Conservation (phyloP, 2,113 vertebrate species). For the Neotragus pygmaeus region DNA sequence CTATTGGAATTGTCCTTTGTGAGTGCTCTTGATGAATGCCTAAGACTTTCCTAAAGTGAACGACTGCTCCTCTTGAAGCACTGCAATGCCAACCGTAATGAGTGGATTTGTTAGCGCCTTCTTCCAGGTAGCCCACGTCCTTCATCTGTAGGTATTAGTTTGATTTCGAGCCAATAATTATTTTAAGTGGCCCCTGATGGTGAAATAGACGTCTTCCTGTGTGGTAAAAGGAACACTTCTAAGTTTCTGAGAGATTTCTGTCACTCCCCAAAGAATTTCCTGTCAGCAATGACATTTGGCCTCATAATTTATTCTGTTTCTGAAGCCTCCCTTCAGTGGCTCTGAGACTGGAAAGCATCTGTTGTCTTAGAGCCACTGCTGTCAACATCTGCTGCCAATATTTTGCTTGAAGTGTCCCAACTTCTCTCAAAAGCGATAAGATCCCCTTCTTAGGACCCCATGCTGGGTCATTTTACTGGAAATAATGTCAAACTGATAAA, state of each 20-base stretch:
- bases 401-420: neutral
- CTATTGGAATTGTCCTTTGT: neutral
- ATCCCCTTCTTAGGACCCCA: neutral
- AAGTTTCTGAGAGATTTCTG: slow-evolving; percentile 41
- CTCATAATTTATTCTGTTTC: slow-evolving; percentile 40
- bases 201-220: slow-evolving; percentile 21
- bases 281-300: slow-evolving; percentile 51
- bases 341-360: slow-evolving; percentile 12
- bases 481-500: neutral
- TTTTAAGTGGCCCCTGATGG: neutral
- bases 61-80: neutral
- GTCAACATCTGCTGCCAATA: slow-evolving; percentile 21
- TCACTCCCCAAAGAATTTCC: slow-evolving; percentile 33
- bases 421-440: neutral
- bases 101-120: neutral
- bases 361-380: neutral
- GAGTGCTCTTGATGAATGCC: neutral
- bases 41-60: slow-evolving; percentile 5
- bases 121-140: neutral
- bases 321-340: neutral
- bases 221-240: neutral
- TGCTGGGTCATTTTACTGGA: neutral
- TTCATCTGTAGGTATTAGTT: neutral
- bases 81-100: neutral
- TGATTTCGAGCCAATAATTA: neutral